Evolutionary conservation across 2,797 vertebrate genomes (phyloP).

Genomic region (Denticeps clupeoides): DNA sequence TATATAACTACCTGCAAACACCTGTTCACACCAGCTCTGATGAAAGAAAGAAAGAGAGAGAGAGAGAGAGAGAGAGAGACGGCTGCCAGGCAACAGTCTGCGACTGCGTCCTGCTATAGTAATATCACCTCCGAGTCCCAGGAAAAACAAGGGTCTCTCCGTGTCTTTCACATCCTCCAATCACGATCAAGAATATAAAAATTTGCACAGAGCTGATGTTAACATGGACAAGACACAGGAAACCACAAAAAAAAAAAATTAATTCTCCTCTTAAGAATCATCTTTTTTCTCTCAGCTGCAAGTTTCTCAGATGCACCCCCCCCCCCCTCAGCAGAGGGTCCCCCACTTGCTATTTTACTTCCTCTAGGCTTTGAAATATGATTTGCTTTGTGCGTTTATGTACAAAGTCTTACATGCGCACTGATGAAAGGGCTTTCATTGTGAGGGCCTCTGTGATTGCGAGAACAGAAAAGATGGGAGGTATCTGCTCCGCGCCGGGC

Average conservation of each 20-base stretch:
- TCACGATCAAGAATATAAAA: no score
- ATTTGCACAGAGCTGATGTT: no score
- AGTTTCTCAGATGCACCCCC: slow-evolving; percentile 30
- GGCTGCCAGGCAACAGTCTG: slow-evolving; percentile 37
- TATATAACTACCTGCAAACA: slow-evolving; percentile 66
- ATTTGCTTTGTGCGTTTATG: slow-evolving; percentile 98
- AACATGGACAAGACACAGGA: no score
- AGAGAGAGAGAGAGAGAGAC: slow-evolving; percentile 23
- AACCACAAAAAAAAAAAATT: no score
- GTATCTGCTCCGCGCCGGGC: slow-evolving; percentile 37
- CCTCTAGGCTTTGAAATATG: slow-evolving; percentile 82
- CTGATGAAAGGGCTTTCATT: slow-evolving; percentile 84
- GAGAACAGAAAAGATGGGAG: slow-evolving; percentile 37
- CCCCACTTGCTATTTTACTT: slow-evolving; percentile 63
- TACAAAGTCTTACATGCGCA: slow-evolving; percentile 90
- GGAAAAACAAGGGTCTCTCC: neutral
- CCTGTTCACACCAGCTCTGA: slow-evolving; percentile 49
- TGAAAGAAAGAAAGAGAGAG: slow-evolving; percentile 33
- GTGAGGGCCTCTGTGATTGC: slow-evolving; percentile 68
- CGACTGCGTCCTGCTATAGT: slow-evolving; percentile 24
- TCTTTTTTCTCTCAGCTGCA: slow-evolving; percentile 18
- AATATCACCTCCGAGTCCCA: neutral
- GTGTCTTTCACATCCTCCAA: no score
- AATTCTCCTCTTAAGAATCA: no score
- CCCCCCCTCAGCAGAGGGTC: slow-evolving; percentile 37